Conservation (phyloP, 2,888 invertebrate species). For the Drosophila hawaiiensis region DNA sequence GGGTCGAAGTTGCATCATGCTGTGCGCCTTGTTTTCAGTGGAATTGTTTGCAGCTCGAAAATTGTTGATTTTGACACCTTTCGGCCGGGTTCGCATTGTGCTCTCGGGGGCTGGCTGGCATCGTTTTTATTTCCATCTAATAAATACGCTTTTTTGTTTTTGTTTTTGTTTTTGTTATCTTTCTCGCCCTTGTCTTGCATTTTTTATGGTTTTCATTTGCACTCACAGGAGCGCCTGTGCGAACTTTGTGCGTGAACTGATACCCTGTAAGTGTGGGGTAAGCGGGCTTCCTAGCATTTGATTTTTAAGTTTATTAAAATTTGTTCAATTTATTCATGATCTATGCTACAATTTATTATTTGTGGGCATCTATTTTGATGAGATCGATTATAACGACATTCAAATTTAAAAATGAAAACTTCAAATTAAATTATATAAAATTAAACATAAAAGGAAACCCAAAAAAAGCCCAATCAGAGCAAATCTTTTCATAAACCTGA, state of each 20-base stretch:
- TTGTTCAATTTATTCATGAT: too few species aligned
- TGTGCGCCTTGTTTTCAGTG: slow-evolving; percentile 72
- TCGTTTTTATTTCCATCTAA: slow-evolving; percentile 75
- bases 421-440: background rate
- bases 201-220: slow-evolving; percentile 77
- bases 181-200: slow-evolving; percentile 57
- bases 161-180: slow-evolving; percentile 26
- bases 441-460: rapidly evolving
- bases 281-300: background rate
- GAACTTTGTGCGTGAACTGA: slow-evolving; percentile 40
- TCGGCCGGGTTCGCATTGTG: slow-evolving; percentile 68
- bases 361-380: background rate
- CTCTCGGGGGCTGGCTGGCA: slow-evolving; percentile 44
- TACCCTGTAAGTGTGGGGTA: slow-evolving; percentile 29
- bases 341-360: background rate
- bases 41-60: slow-evolving; percentile 79
- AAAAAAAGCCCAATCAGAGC: background rate
- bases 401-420: background rate
- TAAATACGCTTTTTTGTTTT: slow-evolving; percentile 66
- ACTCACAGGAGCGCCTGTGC: slow-evolving; percentile 48
- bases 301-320: too few species aligned
- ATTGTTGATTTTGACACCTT: slow-evolving; percentile 84
- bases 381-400: background rate
- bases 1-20: slow-evolving; percentile 79
- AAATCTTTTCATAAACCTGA: background rate